Evolutionary conservation across 2,888 invertebrate genomes (phyloP).

Genomic region (Eudasyphora cyanicolor): DNA sequence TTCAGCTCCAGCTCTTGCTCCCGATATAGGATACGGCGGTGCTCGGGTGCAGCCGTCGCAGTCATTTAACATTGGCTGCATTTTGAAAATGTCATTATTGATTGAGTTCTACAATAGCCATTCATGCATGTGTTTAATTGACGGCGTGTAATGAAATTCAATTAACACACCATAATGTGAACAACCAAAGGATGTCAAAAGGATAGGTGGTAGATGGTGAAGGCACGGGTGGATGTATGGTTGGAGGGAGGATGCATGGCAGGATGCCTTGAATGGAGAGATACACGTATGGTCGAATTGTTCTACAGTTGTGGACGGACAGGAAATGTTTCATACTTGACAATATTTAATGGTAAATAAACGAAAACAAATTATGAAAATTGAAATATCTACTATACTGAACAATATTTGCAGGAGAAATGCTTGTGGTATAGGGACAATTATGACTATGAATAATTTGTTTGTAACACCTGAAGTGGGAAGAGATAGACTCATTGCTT

Average conservation of each 20-base stretch:
- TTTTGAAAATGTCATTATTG: constrained; percentile 74
- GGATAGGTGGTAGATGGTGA: not conserved
- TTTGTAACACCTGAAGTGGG: too few relatives aligned
- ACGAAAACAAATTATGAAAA: constrained; percentile 9
- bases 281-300: not conserved
- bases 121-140: constrained; percentile 75
- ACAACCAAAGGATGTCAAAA: not conserved
- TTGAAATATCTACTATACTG: not conserved
- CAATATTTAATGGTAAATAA: constrained; percentile 4
- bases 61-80: constrained; percentile 67
- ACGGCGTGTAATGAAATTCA: constrained; percentile 77
- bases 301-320: not conserved
- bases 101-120: constrained; percentile 74
- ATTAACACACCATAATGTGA: constrained; percentile 71
- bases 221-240: not conserved
- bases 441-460: too few relatives aligned
- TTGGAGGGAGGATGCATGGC: too few relatives aligned
- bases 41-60: not conserved
- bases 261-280: too few relatives aligned
- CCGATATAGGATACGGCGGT: too few relatives aligned
- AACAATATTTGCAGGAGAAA: not conserved
- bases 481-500: too few relatives aligned
- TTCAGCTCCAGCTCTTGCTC: constrained; percentile 9
- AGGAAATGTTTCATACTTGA: not conserved
- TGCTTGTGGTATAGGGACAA: too few relatives aligned